These are phyloP conservation scores for Scaptomyza cyrtandrae DNA, from an alignment of 2,888 invertebrate genomes.

Conservation along the genomic window DNA sequence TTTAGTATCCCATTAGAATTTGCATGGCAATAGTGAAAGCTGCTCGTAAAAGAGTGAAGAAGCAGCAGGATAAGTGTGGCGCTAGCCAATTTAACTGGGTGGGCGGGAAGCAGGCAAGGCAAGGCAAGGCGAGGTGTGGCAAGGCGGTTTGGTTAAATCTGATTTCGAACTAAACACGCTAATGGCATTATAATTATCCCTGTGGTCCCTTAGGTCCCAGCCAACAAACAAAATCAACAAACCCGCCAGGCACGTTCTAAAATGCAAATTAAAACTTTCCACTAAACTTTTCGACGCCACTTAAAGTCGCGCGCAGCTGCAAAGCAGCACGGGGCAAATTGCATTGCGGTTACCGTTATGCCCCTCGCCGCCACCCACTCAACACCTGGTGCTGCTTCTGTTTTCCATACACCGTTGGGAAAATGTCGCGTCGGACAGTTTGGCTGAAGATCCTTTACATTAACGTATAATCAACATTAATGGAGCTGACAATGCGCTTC, in stretches of 20 bases:
- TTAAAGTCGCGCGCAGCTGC: constrained; percentile 61
- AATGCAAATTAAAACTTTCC: constrained; percentile 73
- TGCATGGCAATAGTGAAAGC: constrained; percentile 49
- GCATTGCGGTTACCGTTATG: constrained; percentile 56
- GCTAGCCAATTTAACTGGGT: constrained; percentile 63
- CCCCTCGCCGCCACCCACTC: neutral
- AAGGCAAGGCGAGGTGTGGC: neutral
- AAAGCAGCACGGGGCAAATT: constrained; percentile 53
- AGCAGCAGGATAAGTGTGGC: constrained; percentile 46
- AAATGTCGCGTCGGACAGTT: constrained; percentile 13
- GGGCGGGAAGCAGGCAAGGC: neutral
- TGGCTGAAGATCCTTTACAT: constrained; percentile 53
- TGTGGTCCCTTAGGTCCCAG: constrained; percentile 50
- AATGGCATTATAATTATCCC: constrained; percentile 80
- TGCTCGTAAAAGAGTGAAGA: constrained; percentile 14
- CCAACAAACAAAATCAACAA: constrained; percentile 11
- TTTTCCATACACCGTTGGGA: neutral
- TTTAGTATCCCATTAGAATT: constrained; percentile 75
- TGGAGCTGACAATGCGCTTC: constrained; percentile 74
- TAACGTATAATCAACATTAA: constrained; percentile 79
- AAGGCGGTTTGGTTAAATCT: constrained; percentile 53
- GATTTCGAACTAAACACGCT: constrained; percentile 78
- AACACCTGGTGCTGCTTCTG: neutral
- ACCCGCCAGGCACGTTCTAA: constrained; percentile 46
- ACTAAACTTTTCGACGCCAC: constrained; percentile 60